Evolutionary conservation across 2,888 invertebrate genomes (phyloP).

Genomic region (Tachina grossa): DNA sequence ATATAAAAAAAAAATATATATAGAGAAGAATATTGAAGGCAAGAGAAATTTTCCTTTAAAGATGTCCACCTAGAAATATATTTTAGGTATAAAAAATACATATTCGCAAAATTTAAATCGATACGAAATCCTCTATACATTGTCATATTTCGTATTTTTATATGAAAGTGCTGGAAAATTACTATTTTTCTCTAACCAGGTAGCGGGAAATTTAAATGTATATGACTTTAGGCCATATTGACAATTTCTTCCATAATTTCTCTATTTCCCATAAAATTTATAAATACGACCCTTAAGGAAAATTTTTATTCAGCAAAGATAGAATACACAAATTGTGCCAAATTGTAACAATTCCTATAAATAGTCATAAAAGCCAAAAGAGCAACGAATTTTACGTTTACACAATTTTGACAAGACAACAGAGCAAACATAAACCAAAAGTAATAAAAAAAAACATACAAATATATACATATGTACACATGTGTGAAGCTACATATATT

Average conservation of each 20-base stretch:
- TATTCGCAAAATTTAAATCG: background rate
- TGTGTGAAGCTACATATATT: no score
- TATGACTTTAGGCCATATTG: background rate
- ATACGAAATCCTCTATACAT: background rate
- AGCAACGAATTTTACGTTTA: slow-evolving; percentile 37
- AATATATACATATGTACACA: no score
- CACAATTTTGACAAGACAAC: slow-evolving; percentile 18
- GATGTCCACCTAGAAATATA: background rate
- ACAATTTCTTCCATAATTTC: no score
- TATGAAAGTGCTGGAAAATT: background rate
- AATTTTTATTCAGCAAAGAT: slow-evolving; percentile 8
- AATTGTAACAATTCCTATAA: slow-evolving; percentile 54
- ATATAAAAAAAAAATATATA: background rate
- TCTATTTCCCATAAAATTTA: background rate
- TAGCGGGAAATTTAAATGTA: background rate
- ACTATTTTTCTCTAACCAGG: background rate
- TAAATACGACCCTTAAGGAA: slow-evolving; percentile 25
- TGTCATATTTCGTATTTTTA: no score
- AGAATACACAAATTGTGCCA: slow-evolving; percentile 30
- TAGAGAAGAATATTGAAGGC: background rate
- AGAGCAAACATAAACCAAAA: slow-evolving; percentile 14
- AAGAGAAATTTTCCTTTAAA: background rate
- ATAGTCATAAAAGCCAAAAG: slow-evolving; percentile 41
- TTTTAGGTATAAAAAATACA: background rate
- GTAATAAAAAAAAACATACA: background rate